Conservation (phyloP, 2,888 invertebrate genomes). For the Drosophila silvestris region DNA sequence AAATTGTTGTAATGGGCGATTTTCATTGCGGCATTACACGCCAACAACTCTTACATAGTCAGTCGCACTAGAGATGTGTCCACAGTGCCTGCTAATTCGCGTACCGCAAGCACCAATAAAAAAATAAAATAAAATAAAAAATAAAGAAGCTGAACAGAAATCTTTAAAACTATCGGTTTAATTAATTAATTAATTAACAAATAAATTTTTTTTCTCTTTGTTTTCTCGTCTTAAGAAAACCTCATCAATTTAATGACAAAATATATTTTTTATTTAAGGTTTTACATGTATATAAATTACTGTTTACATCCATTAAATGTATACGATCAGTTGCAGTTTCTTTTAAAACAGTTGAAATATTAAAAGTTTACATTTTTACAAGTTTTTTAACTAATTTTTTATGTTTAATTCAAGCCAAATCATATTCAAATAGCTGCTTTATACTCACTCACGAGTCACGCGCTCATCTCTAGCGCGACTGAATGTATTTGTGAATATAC, state of each 20-base stretch:
- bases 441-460: slow-evolving; percentile 6
- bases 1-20: slow-evolving; percentile 81
- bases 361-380: background rate
- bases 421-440: background rate
- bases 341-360: background rate
- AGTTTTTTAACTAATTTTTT: background rate
- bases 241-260: background rate
- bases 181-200: background rate
- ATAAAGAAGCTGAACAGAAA: background rate
- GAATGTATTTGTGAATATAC: slow-evolving; percentile 24
- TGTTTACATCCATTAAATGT: background rate
- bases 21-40: slow-evolving; percentile 78
- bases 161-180: background rate
- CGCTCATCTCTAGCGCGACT: slow-evolving; percentile 39
- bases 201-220: background rate
- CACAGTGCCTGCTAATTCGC: background rate
- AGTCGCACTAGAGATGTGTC: slow-evolving; percentile 44
- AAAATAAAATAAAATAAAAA: background rate
- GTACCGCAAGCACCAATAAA: background rate
- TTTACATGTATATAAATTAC: background rate
- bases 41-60: slow-evolving; percentile 52
- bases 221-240: background rate
- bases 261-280: background rate
- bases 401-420: background rate
- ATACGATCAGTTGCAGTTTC: background rate